phyloP scores from a whole-genome alignment of 2,113 vertebrate genomes.

The Otus sunia region DNA sequence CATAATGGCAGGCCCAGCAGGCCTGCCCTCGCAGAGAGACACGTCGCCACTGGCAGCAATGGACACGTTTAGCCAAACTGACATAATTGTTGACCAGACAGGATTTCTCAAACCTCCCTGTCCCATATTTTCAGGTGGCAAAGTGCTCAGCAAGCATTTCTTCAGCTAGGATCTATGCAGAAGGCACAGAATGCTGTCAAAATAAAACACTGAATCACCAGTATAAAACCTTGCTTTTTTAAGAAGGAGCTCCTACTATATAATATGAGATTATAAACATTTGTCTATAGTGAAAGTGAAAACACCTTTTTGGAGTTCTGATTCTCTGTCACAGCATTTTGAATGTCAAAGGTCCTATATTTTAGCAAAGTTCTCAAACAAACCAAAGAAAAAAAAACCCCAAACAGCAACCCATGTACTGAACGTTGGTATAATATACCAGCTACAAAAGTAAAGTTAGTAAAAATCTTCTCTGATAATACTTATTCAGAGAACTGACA shows the following conservation, averaged over 20 bases:
- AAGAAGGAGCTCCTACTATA: neutral
- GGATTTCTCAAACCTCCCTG: neutral
- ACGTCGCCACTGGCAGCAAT: fast-evolving
- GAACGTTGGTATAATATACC: neutral
- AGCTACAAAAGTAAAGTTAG: neutral
- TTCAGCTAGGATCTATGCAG: neutral
- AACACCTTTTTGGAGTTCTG: neutral
- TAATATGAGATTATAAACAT: neutral
- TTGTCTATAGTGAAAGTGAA: neutral
- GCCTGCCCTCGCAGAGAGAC: neutral
- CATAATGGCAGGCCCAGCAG: neutral
- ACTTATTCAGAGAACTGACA: neutral
- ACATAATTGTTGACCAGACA: neutral
- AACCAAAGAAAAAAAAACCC: neutral
- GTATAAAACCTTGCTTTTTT: neutral
- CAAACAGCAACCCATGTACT: neutral
- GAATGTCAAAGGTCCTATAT: neutral
- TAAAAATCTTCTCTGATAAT: neutral
- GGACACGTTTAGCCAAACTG: fast-evolving
- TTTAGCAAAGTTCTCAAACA: neutral
- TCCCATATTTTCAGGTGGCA: neutral
- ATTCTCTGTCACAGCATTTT: neutral
- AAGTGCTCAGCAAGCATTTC: neutral
- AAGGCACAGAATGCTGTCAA: neutral
- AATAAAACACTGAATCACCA: neutral